Conservation (phyloP, 2,113 vertebrate species). For the Antechinus flavipes region DNA sequence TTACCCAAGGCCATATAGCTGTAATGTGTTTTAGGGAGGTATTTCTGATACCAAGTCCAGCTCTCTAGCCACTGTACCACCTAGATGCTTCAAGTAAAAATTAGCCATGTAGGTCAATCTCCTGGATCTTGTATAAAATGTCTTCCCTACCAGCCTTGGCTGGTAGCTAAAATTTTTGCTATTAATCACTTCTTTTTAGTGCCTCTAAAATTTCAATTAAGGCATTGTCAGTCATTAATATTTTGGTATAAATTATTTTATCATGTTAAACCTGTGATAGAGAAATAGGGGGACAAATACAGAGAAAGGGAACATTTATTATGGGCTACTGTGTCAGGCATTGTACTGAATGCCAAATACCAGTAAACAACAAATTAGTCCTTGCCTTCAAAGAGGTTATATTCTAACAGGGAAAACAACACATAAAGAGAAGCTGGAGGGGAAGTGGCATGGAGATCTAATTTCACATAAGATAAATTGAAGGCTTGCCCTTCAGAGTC, state of each 20-base stretch:
- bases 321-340: not conserved
- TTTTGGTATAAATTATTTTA: not conserved
- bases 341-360: not conserved
- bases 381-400: not conserved
- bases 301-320: not conserved
- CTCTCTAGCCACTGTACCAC: not conserved
- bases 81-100: not conserved
- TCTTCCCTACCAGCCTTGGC: not conserved
- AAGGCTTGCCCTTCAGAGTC: not conserved
- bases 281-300: not conserved
- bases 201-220: not conserved
- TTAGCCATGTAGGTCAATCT: no score
- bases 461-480: not conserved
- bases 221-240: not conserved
- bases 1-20: not conserved
- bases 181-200: slow-evolving; percentile 3
- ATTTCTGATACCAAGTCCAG: not conserved
- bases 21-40: not conserved
- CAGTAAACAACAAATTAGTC: not conserved
- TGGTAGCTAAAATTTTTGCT: not conserved
- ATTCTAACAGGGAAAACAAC: not conserved
- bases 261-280: not conserved
- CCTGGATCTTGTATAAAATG: no score
- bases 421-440: not conserved
- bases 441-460: not conserved